Percentiles rank a stretch among this genome's conserved stretches.
Evolutionary conservation across 2,888 invertebrate genomes (phyloP).

Genomic region (Criorhina ranunculi): DNA sequence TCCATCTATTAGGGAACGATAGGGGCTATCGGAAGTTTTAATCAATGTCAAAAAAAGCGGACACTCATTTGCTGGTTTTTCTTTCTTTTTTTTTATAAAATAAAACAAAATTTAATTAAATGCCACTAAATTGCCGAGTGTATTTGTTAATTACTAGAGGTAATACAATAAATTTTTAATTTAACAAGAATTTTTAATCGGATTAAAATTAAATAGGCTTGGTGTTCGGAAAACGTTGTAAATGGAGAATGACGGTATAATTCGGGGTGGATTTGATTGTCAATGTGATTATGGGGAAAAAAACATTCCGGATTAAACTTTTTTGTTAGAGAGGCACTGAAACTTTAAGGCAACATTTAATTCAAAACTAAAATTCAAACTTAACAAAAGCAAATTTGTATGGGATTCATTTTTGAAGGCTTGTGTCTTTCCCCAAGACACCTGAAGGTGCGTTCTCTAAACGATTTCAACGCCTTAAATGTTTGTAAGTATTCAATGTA

Average conservation of each 20-base stretch:
- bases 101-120: conserved; percentile 48
- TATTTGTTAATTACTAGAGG: conserved; percentile 25
- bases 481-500: too few relatives aligned
- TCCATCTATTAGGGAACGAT: too few relatives aligned
- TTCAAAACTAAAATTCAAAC: too few relatives aligned
- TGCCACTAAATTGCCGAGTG: conserved; percentile 1
- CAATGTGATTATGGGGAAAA: not conserved
- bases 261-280: not conserved
- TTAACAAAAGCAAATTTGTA: too few relatives aligned
- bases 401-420: too few relatives aligned
- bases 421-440: too few relatives aligned
- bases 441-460: too few relatives aligned
- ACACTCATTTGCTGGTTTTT: not conserved
- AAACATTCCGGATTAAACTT: too few relatives aligned
- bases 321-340: too few relatives aligned
- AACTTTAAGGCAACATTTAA: too few relatives aligned
- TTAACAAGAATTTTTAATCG: conserved; percentile 37
- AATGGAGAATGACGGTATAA: not conserved
- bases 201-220: conserved; percentile 34
- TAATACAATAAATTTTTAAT: conserved; percentile 38
- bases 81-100: conserved; percentile 2
- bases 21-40: too few relatives aligned
- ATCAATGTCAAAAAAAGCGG: conserved; percentile 32
- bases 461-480: too few relatives aligned
- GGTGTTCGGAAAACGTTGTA: not conserved